Base-by-base conservation (phyloP, 2,888 invertebrate genomes). In the Dynastes hyllus region DNA sequence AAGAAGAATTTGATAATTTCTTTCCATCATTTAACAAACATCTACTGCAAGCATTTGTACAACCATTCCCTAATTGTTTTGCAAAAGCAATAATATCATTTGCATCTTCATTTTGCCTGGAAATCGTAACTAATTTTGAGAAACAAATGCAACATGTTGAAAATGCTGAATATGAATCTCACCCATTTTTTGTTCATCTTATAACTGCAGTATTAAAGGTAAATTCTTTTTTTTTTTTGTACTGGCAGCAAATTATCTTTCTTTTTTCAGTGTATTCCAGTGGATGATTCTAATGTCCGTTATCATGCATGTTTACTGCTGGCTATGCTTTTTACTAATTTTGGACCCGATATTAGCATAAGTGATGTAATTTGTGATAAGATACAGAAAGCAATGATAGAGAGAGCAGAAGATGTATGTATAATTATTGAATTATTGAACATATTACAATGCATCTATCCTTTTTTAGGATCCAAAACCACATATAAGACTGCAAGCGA, bases 251-350 rank as follows among this genome's bases (percentile, higher is more conserved):
- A 8, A 51, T n/a, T 51, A 32, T 11, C 69, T 77, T 76, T 65
- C 71, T 2, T 29, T 51, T 85, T 86, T 76, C 81, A 89, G 89
- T 83, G 87, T 80, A 90, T 92, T 86, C 89, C 88, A 50, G 91
- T 91, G 13, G 90, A 89, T 29, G 90, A 90, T 55, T 90, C 87
- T 82, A 90, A 88, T 32, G 90, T 96, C 22, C 91, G 97, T 37
- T 95, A 93, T 88, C 91, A 96, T 67, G 91, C 94, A 0, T 97
- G 96, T 86, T 94, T 95, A 87, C 91, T 96, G 85, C 90, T 97
- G 51, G 95, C 95, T 81, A 93, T 93, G 84, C 91, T 97, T 66
- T 89, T 97, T 4, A 91, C 92, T 75, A 93, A 93, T 27, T 91
- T 97, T 0, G 93, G 93, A 29, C 93, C 77, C 16, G 83, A 95